Evolutionary conservation across 1,140 invertebrate genomes (phyloP).

Genomic region (Planococcus citri): DNA sequence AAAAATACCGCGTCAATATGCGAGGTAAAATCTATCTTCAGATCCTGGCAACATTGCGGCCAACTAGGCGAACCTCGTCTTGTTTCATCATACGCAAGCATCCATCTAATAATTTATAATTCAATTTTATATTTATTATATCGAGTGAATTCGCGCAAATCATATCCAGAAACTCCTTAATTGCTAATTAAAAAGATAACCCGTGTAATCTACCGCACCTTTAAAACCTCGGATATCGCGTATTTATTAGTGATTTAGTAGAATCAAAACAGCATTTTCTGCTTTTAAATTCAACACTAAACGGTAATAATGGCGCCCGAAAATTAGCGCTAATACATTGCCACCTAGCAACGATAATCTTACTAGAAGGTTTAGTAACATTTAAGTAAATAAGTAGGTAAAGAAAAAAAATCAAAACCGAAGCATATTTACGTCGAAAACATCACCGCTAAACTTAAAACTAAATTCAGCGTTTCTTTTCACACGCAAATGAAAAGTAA

Average conservation of each 20-base stretch:
- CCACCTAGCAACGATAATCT: not conserved
- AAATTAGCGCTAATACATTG: not conserved
- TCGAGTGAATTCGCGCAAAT: constrained; percentile 20
- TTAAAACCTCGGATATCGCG: constrained; percentile 8
- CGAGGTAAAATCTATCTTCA: too few relatives aligned
- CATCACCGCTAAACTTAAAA: not conserved
- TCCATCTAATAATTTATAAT: too few relatives aligned
- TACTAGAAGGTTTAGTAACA: constrained; percentile 1
- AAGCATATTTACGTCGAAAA: constrained; percentile 13
- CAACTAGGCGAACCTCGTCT: too few relatives aligned
- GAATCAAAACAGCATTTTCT: not conserved
- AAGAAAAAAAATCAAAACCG: not conserved
- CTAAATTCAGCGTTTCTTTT: too few relatives aligned
- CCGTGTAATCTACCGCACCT: constrained; percentile 13
- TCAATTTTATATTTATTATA: not conserved
- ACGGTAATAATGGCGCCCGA: constrained; percentile 17
- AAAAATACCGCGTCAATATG: too few relatives aligned
- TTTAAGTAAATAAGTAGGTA: constrained; percentile 14
- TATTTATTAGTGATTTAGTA: constrained; percentile 15
- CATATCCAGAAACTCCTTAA: constrained; percentile 15
- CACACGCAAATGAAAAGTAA: not conserved
- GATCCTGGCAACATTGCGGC: too few relatives aligned
- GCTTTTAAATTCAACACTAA: not conserved
- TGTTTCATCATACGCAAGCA: not conserved
- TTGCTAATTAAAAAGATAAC: constrained; percentile 14